Evolutionary conservation across 2,113 vertebrate genomes (phyloP).

Genomic region (Etia nguti): DNA sequence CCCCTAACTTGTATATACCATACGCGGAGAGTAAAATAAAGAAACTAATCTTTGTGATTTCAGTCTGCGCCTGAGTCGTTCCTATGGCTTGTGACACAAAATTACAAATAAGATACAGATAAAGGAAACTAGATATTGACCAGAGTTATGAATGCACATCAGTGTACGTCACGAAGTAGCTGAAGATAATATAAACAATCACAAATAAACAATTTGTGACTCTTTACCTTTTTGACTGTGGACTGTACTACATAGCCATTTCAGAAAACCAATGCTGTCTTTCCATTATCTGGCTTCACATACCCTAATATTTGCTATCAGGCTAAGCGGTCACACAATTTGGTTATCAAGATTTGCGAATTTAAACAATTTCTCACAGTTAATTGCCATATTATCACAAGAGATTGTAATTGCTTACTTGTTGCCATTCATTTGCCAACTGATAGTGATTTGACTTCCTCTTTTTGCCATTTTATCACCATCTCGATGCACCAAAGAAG

Average conservation of each 20-base stretch:
- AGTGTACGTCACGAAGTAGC: not conserved
- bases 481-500: not conserved
- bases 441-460: not conserved
- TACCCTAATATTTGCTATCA: too few species aligned
- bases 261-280: not conserved
- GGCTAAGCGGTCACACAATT: not conserved
- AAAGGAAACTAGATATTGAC: not conserved
- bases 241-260: not conserved
- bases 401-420: not conserved
- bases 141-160: not conserved
- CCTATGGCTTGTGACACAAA: not conserved
- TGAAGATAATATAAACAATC: not conserved
- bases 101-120: not conserved
- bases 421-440: not conserved
- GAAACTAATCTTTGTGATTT: not conserved
- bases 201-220: not conserved
- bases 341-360: not conserved
- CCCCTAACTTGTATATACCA: not conserved
- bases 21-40: not conserved
- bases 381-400: not conserved
- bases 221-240: not conserved
- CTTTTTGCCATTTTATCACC: not conserved
- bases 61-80: not conserved
- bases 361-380: not conserved
- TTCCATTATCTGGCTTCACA: not conserved